Percentiles rank a stretch among this genome's conserved stretches.
Evolutionary conservation across 2,888 invertebrate genomes (phyloP).

Genomic region (Nymphalis c-album): DNA sequence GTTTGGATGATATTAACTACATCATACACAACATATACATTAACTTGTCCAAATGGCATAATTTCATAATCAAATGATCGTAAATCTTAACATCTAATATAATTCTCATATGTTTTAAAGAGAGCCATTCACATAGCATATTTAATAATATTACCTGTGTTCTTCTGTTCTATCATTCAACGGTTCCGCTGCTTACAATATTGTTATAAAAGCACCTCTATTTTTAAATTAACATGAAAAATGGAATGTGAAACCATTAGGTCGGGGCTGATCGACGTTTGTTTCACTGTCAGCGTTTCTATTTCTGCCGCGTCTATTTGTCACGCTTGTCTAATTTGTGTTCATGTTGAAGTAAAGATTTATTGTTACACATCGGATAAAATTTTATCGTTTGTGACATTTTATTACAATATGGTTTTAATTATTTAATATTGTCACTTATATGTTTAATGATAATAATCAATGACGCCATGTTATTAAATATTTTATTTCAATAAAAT

Average conservation of each 20-base stretch:
- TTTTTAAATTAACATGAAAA: slow-evolving; percentile 77
- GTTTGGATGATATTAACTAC: no score
- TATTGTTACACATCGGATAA: slow-evolving; percentile 53
- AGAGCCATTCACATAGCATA: no score
- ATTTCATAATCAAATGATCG: no score
- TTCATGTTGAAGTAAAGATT: slow-evolving; percentile 70
- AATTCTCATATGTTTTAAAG: no score
- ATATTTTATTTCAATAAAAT: no score
- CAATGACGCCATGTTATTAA: no score
- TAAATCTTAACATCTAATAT: no score
- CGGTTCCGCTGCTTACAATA: slow-evolving; percentile 30
- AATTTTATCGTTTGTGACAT: slow-evolving; percentile 28
- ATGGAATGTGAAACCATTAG: slow-evolving; percentile 69
- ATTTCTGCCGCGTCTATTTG: slow-evolving; percentile 73
- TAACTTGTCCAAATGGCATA: no score
- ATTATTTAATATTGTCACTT: background rate
- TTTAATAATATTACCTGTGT: slow-evolving; percentile 6
- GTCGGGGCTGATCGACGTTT: slow-evolving; percentile 67
- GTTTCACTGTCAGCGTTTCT: slow-evolving; percentile 73
- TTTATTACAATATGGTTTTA: slow-evolving; percentile 6
- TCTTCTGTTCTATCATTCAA: slow-evolving; percentile 25
- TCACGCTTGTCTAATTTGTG: slow-evolving; percentile 78
- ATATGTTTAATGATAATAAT: no score
- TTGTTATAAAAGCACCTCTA: slow-evolving; percentile 47
- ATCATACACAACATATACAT: no score